Base-by-base conservation (phyloP, 2,113 vertebrate genomes). In the Megaceryle torquata region DNA sequence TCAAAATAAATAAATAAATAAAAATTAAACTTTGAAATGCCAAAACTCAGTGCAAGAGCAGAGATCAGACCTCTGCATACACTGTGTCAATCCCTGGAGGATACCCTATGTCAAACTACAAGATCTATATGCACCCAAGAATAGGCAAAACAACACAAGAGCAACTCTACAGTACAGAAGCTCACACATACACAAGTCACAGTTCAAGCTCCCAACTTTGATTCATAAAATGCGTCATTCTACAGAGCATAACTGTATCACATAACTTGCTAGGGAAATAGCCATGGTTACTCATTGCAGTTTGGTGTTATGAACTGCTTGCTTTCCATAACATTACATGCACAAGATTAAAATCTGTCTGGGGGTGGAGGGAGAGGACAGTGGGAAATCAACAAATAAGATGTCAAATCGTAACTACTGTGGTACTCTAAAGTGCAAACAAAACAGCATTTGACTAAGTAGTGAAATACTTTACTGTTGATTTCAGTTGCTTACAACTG, bases 251-350 rank as follows among this genome's bases (percentile, higher is more conserved):
- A 93, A 91, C 31, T 50, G 14, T 39, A 87, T 72, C 89, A 37
- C 54, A 43, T 46, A 79, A 84, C 91, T 95, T 79, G 74, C 75
- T 53, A 43, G 91, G 81, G 79, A 95, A 93, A 94, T 6, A 93
- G 88, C 71, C 82, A 57, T 81, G 68, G 86, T 94, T 96, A 96
- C 91, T 88, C 92, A 94, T 26, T 54, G 48, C 79, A 91, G 82
- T 21, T 80, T 72, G 86, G 28, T 88, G 71, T 50, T 88, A 63
- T 3, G 43, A 95, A 61, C 76, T 0, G 0, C 79, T 77, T 63
- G n/a, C 68, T 94, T 95, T 94, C 85, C 85, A 37, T 70, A 90
- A 89, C 89, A 70, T 59, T 29, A 61, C 65, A 68, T 35, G 76
- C 71, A 74, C 5, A 48, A 89, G 67, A 89, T 86, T 56, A 77